Base-by-base conservation (phyloP, 2,797 vertebrate species). In the Sitta carolinensis region DNA sequence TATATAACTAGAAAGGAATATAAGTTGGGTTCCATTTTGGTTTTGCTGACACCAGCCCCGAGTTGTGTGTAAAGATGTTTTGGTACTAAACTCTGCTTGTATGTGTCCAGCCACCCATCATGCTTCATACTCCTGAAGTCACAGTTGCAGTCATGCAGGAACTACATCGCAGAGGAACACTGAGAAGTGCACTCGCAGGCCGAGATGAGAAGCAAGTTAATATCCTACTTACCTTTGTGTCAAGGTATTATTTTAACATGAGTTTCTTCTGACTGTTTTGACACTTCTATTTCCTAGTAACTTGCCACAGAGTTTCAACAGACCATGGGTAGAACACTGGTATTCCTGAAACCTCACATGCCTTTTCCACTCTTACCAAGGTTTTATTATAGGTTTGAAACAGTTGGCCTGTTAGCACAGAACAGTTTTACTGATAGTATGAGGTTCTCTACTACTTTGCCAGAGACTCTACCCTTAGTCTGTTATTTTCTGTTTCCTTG, bases 181-280 rank as follows among this genome's bases (percentile, higher is more conserved):
- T 99, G 88, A 98, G 98, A 94, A 99, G 99, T 40, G 99, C 99
- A 2, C 98, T 99, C 42, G 99, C 99, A 21, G 99, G 99, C 64
- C 97, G 99, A 93, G 98, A 99, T 14, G 99, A 99, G 93, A 97
- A 98, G 81, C 98, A 98, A 61, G 98, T 99, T 51, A 97, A 96
- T 57, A 92, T 79, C 43, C 95, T 99, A 34, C 99, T 99, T 91
- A 97, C 97, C 81, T 99, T 99, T 95, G 97, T 99, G 70, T 98
- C 99, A 42, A 98, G 98, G 99, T 99, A 98, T 43, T 96, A 36
- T 72, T 95, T 88, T 84, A 83, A 48, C 16, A 9, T 19, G 25
- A 79, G 19, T 83, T 77, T 32, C 34, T 5, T 69, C 17, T 69
- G 32, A 23, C 51, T 83, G 0, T 52, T 91, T 78, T 30, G 32